Evolutionary conservation across 2,888 invertebrate genomes (phyloP).

Genomic region (Sminthurinus aureus): DNA sequence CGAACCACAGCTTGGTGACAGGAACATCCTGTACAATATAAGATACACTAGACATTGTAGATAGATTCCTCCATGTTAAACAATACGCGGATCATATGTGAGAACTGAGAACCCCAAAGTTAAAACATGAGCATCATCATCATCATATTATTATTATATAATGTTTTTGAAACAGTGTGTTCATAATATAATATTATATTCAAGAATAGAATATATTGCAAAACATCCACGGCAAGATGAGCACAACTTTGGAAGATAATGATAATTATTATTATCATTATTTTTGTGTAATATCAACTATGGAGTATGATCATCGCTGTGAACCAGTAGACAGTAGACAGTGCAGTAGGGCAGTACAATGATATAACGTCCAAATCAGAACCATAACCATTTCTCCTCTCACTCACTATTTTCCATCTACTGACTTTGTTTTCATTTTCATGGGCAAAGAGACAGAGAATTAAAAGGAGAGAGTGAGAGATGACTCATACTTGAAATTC

Average conservation of each 20-base stretch:
- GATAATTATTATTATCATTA: too few species aligned
- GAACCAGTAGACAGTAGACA: neutral
- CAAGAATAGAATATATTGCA: neutral
- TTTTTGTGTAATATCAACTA: neutral
- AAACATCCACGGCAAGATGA: constrained; percentile 33
- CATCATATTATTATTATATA: too few species aligned
- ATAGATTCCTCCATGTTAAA: too few species aligned
- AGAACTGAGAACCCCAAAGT: neutral
- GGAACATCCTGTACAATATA: constrained; percentile 53
- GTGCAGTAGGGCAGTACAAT: constrained; percentile 19
- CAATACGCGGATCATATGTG: constrained; percentile 12
- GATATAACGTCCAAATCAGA: constrained; percentile 1
- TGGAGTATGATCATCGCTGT: neutral
- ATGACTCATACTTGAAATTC: neutral
- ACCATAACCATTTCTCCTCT: constrained; percentile 13
- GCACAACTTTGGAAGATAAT: constrained; percentile 14
- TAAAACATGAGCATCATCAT: too few species aligned
- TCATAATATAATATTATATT: too few species aligned
- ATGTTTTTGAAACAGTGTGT: too few species aligned
- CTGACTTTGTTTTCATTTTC: neutral
- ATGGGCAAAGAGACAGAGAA: neutral
- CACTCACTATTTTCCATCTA: neutral
- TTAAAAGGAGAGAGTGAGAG: neutral
- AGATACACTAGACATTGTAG: too few species aligned
- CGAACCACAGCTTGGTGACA: constrained; percentile 48